Evolutionary conservation across 2,113 vertebrate genomes (phyloP).

Genomic region (Seriola rivoliana): DNA sequence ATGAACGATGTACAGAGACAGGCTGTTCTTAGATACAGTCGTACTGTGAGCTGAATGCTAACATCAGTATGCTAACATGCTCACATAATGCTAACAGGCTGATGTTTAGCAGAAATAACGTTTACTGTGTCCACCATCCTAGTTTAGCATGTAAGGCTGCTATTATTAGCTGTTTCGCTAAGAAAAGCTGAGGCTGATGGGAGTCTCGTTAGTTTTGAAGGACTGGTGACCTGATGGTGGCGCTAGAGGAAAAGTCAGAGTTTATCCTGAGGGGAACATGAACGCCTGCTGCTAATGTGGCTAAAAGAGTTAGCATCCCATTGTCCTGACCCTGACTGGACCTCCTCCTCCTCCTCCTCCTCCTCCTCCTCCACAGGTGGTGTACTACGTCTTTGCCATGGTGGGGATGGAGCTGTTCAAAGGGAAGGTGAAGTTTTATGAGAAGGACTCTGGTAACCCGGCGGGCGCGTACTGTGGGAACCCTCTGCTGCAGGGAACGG

Average conservation of each 20-base stretch:
- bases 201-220: background rate
- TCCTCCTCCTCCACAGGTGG: constrained; percentile 81
- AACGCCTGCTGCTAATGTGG: background rate
- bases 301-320: background rate
- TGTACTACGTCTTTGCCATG: constrained; percentile 94
- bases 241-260: background rate
- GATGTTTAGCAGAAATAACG: too few species aligned
- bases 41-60: background rate
- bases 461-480: constrained; percentile 87
- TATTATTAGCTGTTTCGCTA: background rate
- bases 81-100: too few species aligned
- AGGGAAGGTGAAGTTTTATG: constrained; percentile 87
- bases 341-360: too few species aligned
- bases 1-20: too few species aligned
- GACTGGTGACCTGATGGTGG: background rate
- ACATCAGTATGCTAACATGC: background rate
- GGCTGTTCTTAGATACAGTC: too few species aligned
- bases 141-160: background rate
- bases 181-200: background rate
- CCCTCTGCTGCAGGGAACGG: constrained; percentile 81
- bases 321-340: background rate
- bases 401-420: constrained; percentile 95
- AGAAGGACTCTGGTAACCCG: constrained; percentile 52
- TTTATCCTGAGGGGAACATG: background rate
- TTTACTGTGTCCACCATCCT: background rate